A percentile compares a stretch with the other conserved stretches of the same genome.
These are phyloP conservation scores for Acrossocheilus fasciatus DNA, from an alignment of 2,797 vertebrate genomes.

Conservation along the genomic window DNA sequence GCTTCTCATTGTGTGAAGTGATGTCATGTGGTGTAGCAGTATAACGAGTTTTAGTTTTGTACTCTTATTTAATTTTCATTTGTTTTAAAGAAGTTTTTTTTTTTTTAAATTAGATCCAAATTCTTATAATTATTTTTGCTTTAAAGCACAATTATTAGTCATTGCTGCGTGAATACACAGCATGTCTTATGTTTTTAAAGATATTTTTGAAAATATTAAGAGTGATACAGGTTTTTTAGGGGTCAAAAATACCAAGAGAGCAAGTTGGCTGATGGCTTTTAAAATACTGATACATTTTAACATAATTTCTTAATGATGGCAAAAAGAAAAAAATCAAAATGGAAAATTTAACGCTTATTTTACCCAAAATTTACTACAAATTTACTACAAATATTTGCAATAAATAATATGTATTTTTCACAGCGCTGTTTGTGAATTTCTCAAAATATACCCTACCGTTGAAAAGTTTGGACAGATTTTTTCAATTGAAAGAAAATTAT, in stretches of 20 bases:
- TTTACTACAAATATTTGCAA: not conserved
- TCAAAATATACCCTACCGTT: not conserved
- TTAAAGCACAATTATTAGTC: not conserved
- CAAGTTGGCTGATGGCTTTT: not conserved
- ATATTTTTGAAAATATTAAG: not conserved
- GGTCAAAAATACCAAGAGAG: not conserved
- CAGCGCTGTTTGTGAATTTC: not conserved
- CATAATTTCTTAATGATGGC: too few species aligned
- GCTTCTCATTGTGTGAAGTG: slow-evolving; percentile 22
- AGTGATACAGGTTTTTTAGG: not conserved
- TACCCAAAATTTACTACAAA: not conserved
- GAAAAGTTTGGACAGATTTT: not conserved
- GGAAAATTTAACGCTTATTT: too few species aligned
- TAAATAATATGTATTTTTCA: too few species aligned
- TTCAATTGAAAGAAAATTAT: not conserved
- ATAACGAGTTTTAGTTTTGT: not conserved
- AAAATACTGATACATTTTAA: not conserved
- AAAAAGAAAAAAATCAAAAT: too few species aligned
- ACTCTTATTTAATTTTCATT: not conserved
- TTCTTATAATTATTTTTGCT: not conserved
- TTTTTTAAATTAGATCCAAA: not conserved
- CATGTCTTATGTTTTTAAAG: not conserved
- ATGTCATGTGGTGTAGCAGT: not conserved
- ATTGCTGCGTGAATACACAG: not conserved
- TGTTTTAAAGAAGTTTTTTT: not conserved